Evolutionary conservation across 2,888 invertebrate species (phyloP).

Genomic region (Hemaris fuciformis): DNA sequence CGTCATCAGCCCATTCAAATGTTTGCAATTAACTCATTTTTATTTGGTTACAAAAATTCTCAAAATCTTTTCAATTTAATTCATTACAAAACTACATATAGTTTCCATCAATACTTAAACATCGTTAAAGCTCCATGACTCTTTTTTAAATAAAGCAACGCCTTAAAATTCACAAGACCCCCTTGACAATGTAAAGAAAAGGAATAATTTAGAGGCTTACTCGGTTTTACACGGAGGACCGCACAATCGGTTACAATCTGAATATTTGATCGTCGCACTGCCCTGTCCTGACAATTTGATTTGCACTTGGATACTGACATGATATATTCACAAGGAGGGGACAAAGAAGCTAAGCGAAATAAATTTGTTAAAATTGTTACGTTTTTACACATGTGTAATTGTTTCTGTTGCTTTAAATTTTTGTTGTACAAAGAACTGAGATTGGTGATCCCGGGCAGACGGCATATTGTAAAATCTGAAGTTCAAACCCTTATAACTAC

Average conservation of each 20-base stretch:
- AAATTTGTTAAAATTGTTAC: background rate
- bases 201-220: slow-evolving; percentile 11
- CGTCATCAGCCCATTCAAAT: too few species aligned
- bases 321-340: background rate
- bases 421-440: too few species aligned
- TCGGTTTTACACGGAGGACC: background rate
- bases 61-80: too few species aligned
- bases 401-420: too few species aligned
- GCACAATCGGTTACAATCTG: slow-evolving; percentile 9
- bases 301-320: slow-evolving; percentile 13
- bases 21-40: too few species aligned
- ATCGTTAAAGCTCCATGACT: background rate
- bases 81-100: background rate
- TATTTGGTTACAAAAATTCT: too few species aligned
- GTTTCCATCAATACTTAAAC: background rate
- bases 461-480: too few species aligned
- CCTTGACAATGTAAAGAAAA: background rate
- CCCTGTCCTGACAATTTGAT: slow-evolving; percentile 15
- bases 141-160: background rate
- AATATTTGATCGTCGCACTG: slow-evolving; percentile 15
- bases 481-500: too few species aligned
- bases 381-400: background rate
- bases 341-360: background rate
- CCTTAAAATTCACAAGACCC: background rate
- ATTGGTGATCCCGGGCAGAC: too few species aligned